These are phyloP conservation scores for Lophotriccus pileatus DNA, from an alignment of 2,797 vertebrate genomes.

Conservation along the genomic window DNA sequence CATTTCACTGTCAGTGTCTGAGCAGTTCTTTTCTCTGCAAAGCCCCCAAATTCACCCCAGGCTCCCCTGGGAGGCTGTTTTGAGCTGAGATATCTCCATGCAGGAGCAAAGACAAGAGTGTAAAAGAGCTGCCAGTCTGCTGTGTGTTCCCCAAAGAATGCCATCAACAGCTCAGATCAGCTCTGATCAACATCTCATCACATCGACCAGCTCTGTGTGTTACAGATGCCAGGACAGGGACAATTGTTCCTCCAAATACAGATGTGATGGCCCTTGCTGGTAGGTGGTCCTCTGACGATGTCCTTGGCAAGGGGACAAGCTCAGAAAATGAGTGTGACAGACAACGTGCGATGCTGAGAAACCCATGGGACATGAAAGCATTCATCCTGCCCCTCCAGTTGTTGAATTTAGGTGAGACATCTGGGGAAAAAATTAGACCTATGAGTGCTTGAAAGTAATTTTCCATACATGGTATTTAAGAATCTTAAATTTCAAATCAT, in stretches of 20 bases:
- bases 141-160: neutral
- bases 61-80: neutral
- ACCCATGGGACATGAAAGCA: neutral
- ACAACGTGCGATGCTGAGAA: accelerated
- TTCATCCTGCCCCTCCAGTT: neutral
- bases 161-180: neutral
- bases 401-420: neutral
- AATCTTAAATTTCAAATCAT: neutral
- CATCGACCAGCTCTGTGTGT: neutral
- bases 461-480: neutral
- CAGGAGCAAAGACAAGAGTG: neutral
- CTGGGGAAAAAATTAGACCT: neutral
- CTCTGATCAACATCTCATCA: neutral
- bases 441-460: neutral
- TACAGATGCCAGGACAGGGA: neutral
- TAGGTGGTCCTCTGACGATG: neutral
- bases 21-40: neutral
- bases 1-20: neutral
- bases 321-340: neutral
- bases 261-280: neutral
- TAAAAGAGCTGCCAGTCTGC: neutral
- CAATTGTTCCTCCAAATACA: neutral
- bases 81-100: neutral
- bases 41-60: neutral
- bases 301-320: neutral